These are phyloP conservation scores for Anorthoa munda DNA, from an alignment of 2,888 invertebrate genomes.

Conservation along the genomic window DNA sequence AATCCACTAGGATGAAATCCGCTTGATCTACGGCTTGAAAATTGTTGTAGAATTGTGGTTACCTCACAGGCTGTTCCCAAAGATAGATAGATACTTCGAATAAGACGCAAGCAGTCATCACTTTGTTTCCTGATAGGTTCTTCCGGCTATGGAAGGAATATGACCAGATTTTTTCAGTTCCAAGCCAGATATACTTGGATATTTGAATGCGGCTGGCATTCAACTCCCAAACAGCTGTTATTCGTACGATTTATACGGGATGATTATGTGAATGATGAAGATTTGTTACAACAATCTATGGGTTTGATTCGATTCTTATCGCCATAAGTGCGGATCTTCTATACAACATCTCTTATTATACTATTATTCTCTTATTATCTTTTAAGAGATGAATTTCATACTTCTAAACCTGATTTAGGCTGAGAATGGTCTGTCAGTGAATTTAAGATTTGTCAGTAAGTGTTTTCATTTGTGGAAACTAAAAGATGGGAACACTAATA, in stretches of 20 bases:
- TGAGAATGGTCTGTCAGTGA: no score
- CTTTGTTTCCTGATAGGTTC: neutral
- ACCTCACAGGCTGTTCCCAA: neutral
- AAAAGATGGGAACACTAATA: neutral
- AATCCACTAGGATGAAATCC: neutral
- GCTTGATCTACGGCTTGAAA: neutral
- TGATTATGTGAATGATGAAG: neutral
- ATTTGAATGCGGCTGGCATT: neutral
- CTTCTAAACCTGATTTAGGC: no score
- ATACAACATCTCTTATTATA: no score
- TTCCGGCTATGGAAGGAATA: neutral
- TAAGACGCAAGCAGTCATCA: neutral
- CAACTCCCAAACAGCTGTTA: no score
- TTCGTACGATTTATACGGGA: neutral
- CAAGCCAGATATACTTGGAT: neutral
- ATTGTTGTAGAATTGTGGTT: neutral
- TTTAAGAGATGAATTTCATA: no score
- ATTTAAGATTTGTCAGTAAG: no score
- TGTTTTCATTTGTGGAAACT: neutral
- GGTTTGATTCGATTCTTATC: no score
- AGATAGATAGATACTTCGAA: neutral
- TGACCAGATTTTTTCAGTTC: slow-evolving; percentile 1
- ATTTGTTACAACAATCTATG: neutral
- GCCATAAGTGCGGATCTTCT: no score
- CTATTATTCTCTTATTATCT: no score